Evolutionary conservation across 2,113 vertebrate genomes (phyloP), one percentile per base, ranked within the genome.

Genomic region (Acinonyx jubatus): DNA sequence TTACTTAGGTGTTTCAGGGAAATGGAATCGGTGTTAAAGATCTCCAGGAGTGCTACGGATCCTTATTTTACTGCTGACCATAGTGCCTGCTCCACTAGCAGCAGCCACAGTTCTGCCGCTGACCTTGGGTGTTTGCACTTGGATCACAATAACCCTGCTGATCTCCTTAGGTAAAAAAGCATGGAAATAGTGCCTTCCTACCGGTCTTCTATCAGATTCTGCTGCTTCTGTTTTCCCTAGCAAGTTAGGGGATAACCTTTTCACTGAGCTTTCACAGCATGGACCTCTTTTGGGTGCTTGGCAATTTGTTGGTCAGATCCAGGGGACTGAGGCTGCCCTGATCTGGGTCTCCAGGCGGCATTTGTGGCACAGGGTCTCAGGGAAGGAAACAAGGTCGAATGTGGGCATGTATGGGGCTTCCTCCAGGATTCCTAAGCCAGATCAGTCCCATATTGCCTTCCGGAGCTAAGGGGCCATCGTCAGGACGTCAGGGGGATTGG

Each of bases 161-260:
- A 9, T 80, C 25, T 88, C 78, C 52, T 74, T 66, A 29, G 16
- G 78, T 96, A 74, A 94, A 98, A 97, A 89, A 36, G 19, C 29
- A 4, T 0, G 55, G 97, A 69, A 76, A 27, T 48, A 10, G 57
- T 78, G 18, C 0, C 57, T 92, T 92, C 68, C 33, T 50, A 31
- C 21, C 25, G 7, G 48, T 18, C 94, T 96, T 87, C 1, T 0
- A 1, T 74, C 3, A 52, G 13, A 33, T 14, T 50, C 21, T 89
- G 48, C 48, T 65, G 27, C 19, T 52, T 63, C 61, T 74, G 5
- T n/a, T 52, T 50, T 96, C 41, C 25, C 29, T 55, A n/a, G 21
- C 8, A 84, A 27, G 83, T 21, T 74, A 9, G 82, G 14, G n/a
- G 21, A 57, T 79, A 31, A 5, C 41, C 48, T 36, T 12, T 66